Base-by-base conservation (phyloP, 2,797 vertebrate species). In the Anabacerthia variegaticeps region DNA sequence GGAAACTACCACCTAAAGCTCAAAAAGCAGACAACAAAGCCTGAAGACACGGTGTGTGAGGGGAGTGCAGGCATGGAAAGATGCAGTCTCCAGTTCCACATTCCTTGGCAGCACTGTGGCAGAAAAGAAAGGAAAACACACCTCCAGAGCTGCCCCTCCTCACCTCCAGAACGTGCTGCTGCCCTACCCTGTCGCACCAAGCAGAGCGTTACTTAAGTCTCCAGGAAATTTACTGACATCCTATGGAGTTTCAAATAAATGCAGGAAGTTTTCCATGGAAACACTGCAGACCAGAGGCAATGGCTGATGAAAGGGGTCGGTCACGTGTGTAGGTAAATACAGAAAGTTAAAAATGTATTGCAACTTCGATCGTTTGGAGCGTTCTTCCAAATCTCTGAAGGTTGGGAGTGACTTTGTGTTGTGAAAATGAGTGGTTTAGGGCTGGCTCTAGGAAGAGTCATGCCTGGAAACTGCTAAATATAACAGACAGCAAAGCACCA, bases 11-110 rank as follows among this genome's bases (percentile, higher is more conserved):
- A 92, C 12, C 48, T 59, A 13, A 68, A 84, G 39, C 26, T 69
- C 51, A 12, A 43, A 87, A 79, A 62, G 4, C 55, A 92, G 51
- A n/a, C 18, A 44, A 18, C 10, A 65, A 62, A 81, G 21, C 48
- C 55, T 20, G n/a, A 58, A 51, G 67, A 58, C 0, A 14, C 0
- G 1, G 9, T 0, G 7, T 4, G 37, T 22, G 23, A 74, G 27
- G 28, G 43, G 36, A 55, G 27, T 7, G 54, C n/a, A 76, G 39
- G 12, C 7, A 23, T 6, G 39, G 43, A 37, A 11, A 76, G 63
- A 79, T 12, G 20, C 20, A 62, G 43, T 1, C 55, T 68, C 43
- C 10, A 2, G 49, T 32, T n/a, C 43, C 74, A 67, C 41, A 44
- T 26, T 61, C 34, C 23, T 24, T 19, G 83, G 85, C 61, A 96